These are phyloP conservation scores for Cyprinus carpio DNA, from an alignment of 2,113 vertebrate species.

Conservation along the genomic window DNA sequence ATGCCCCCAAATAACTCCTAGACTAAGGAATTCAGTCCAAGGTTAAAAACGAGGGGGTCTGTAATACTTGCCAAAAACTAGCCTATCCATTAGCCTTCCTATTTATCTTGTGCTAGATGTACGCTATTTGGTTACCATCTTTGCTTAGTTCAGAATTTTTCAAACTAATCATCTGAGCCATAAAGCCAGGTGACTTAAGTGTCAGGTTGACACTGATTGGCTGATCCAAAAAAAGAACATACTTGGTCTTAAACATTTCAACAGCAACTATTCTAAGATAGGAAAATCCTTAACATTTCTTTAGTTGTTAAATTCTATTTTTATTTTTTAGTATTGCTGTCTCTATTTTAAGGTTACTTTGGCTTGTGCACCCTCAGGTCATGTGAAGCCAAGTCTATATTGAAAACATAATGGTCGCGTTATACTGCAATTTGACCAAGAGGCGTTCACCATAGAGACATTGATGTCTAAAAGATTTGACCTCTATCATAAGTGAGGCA, in stretches of 20 bases:
- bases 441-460: background rate
- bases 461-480: background rate
- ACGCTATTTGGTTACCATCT: background rate
- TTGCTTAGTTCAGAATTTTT: background rate
- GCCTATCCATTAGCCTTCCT: background rate
- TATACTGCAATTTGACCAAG: background rate
- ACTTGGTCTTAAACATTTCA: background rate
- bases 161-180: background rate
- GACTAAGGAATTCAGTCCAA: background rate
- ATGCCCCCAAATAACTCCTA: constrained; percentile 30
- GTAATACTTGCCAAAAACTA: background rate
- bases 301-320: too few species aligned
- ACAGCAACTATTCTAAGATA: background rate
- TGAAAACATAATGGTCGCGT: background rate
- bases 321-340: background rate
- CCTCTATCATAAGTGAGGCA: background rate
- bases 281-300: background rate
- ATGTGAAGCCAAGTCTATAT: too few species aligned
- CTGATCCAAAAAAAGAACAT: background rate
- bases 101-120: background rate
- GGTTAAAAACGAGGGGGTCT: background rate
- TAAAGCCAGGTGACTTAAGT: background rate
- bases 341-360: background rate
- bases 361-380: too few species aligned
- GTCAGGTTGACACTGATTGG: background rate